These are phyloP conservation scores for Porites rus DNA, from an alignment of 92 coral and sea anemone species.

Conservation along the genomic window DNA sequence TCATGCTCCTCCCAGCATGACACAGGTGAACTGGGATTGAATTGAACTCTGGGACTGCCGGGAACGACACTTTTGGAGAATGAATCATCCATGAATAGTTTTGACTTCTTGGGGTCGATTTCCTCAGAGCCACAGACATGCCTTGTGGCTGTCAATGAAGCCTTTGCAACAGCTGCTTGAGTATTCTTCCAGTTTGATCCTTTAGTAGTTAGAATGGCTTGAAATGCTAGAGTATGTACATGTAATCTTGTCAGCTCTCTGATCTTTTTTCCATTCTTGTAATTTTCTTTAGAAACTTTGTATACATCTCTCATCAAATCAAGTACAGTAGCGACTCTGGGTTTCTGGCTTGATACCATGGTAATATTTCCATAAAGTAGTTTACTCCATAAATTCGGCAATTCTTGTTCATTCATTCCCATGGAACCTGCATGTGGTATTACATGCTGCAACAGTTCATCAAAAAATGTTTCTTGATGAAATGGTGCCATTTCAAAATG, in stretches of 20 bases:
- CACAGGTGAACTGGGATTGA: conserved; percentile 82
- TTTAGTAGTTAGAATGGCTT: conserved; percentile 77
- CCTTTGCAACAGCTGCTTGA: conserved; percentile 83
- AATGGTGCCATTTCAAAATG: conserved; percentile 98
- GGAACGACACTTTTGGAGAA: conserved; percentile 80
- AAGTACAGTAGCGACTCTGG: conserved; percentile 86
- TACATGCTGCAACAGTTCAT: conserved; percentile 76
- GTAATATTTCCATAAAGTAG: conserved; percentile 78
- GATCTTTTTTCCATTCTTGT: conserved; percentile 50
- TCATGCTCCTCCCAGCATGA: conserved; percentile 92
- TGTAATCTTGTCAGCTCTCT: conserved; percentile 79
- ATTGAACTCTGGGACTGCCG: conserved; percentile 79
- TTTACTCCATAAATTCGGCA: conserved; percentile 84
- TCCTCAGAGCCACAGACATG: conserved; percentile 87
- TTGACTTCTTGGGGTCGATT: conserved; percentile 83
- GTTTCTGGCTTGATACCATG: conserved; percentile 85
- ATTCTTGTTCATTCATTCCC: conserved; percentile 97
- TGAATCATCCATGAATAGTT: conserved; percentile 92
- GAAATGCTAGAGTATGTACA: conserved; percentile 93
- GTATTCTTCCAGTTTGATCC: conserved; percentile 80
- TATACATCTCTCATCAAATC: conserved; percentile 90
- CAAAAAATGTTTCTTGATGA: conserved; percentile 83
- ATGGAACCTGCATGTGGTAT: conserved; percentile 87
- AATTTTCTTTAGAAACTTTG: conserved; percentile 57
- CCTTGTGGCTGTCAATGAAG: conserved; percentile 90